phyloP scores from a whole-genome alignment of 2,888 invertebrate species.

The Stenodema calcarata region DNA sequence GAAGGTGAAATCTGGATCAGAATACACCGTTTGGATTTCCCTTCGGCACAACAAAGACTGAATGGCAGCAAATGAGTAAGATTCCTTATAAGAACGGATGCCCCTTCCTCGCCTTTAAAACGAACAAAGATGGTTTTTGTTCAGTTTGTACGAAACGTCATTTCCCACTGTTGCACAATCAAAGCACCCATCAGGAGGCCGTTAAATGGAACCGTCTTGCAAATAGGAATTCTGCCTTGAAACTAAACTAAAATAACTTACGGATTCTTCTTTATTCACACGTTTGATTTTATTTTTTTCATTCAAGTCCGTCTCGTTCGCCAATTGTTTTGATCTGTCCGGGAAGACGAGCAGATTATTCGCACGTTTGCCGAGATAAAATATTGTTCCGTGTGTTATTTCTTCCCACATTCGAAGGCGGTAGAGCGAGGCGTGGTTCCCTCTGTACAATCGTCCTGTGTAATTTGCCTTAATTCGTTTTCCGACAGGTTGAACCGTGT shows the following conservation, averaged over 20 bases:
- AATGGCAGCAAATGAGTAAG: background rate
- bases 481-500: no score
- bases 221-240: background rate
- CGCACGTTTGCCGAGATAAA: no score
- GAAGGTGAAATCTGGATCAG: background rate
- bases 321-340: no score
- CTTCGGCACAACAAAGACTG: background rate
- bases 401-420: no score
- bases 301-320: no score
- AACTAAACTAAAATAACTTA: background rate
- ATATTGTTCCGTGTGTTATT: no score
- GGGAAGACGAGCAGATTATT: no score
- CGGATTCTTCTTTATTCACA: background rate
- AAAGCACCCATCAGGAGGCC: background rate
- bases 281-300: background rate
- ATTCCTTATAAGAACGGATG: background rate
- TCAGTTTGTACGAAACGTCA: background rate
- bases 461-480: no score
- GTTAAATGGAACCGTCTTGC: background rate
- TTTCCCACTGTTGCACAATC: background rate
- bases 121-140: background rate
- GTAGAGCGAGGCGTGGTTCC: no score
- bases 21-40: slow-evolving; percentile 34
- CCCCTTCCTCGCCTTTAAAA: background rate
- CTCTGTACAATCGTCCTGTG: no score